These are phyloP conservation scores for Aldrovandia affinis DNA, from an alignment of 2,797 vertebrate species.

Conservation along the genomic window DNA sequence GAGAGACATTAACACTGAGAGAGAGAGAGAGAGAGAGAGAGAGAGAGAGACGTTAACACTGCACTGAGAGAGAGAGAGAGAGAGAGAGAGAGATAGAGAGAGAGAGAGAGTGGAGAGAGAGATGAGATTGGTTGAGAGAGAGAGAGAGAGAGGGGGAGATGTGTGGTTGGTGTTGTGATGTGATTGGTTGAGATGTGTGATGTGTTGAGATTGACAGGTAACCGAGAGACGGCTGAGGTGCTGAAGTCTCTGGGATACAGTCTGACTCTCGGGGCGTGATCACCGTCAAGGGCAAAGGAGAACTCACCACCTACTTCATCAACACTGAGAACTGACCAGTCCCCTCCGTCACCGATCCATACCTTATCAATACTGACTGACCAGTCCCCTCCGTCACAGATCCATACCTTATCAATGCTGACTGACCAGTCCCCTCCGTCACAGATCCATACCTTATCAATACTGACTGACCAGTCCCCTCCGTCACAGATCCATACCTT, in stretches of 20 bases:
- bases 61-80: too few relatives aligned
- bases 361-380: too few relatives aligned
- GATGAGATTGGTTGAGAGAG: too few relatives aligned
- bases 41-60: too few relatives aligned
- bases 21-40: too few relatives aligned
- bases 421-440: not conserved
- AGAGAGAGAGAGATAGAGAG: too few relatives aligned
- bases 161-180: not conserved
- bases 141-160: not conserved
- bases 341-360: too few relatives aligned
- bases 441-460: too few relatives aligned
- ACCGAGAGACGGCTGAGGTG: constrained; percentile 80
- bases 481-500: not conserved
- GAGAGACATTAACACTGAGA: too few relatives aligned
- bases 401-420: too few relatives aligned
- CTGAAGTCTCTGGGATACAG: constrained; percentile 77
- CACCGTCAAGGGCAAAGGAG: constrained; percentile 89
- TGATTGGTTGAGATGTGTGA: not conserved
- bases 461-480: not conserved
- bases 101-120: too few relatives aligned
- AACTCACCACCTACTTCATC: constrained; percentile 86
- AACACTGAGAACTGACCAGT: constrained; percentile 67
- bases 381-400: too few relatives aligned
- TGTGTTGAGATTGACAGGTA: constrained; percentile 66
- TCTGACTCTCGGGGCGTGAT: constrained; percentile 79